phyloP scores from a whole-genome alignment of 2,888 invertebrate species.

The Bruchidius siliquastri region DNA sequence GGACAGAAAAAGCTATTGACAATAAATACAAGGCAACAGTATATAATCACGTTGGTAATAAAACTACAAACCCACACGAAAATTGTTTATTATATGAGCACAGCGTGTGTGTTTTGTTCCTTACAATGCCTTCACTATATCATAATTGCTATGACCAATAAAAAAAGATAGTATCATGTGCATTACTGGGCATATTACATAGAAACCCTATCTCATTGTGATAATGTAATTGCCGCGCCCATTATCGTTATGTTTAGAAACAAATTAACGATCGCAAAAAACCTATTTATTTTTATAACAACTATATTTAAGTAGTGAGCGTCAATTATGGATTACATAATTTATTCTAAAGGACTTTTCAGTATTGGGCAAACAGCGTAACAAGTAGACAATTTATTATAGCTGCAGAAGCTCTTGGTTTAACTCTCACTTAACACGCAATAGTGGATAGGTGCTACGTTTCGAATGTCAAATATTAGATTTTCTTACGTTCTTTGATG shows the following conservation, averaged over 20 bases:
- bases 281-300: neutral
- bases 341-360: neutral
- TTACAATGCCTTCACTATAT: neutral
- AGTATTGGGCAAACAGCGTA: too few species aligned
- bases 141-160: neutral
- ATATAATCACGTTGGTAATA: neutral
- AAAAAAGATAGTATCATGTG: neutral
- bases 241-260: neutral
- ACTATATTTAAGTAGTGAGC: neutral
- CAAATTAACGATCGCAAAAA: neutral
- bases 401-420: too few species aligned
- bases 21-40: neutral
- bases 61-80: neutral
- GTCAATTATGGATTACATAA: neutral
- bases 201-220: neutral
- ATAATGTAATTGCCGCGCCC: neutral
- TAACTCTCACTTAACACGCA: too few species aligned
- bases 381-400: too few species aligned
- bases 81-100: neutral
- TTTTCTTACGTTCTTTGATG: too few species aligned
- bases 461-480: too few species aligned
- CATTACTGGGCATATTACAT: neutral
- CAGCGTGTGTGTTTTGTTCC: neutral
- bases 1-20: neutral
- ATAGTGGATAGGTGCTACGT: too few species aligned